Conservation (phyloP, 2,797 vertebrate genomes). For the Psittacula derbiana region DNA sequence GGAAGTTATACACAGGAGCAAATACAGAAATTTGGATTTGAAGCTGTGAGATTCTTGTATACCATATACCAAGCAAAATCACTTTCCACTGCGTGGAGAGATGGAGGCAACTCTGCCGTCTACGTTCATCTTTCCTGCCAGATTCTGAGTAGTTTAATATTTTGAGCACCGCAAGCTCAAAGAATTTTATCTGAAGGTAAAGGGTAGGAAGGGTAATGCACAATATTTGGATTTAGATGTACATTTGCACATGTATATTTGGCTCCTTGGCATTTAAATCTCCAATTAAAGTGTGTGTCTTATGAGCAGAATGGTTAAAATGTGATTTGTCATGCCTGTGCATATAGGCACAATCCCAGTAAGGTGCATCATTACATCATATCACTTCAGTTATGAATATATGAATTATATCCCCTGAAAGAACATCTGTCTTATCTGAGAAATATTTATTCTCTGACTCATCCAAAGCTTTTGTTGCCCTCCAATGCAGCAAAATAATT, state of each 20-base stretch:
- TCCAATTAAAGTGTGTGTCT: neutral
- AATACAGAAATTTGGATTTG: neutral
- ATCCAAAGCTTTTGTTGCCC: neutral
- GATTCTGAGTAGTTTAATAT: neutral
- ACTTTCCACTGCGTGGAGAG: neutral
- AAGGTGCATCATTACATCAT: neutral
- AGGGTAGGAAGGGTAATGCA: neutral
- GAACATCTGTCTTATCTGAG: neutral
- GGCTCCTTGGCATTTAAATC: neutral
- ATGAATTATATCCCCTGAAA: neutral
- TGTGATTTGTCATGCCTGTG: neutral
- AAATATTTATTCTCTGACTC: neutral
- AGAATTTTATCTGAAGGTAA: neutral
- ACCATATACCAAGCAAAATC: neutral
- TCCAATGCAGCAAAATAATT: neutral
- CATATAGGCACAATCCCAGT: neutral
- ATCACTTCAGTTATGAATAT: neutral
- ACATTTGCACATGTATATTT: neutral
- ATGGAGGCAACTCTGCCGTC: neutral
- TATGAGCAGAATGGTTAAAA: neutral
- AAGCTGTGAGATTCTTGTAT: neutral
- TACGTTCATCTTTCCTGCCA: neutral
- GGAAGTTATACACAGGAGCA: neutral
- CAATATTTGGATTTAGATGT: neutral
- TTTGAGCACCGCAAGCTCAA: neutral